A percentile compares a stretch with the other conserved stretches of the same genome.
Conservation (phyloP, 92 coral and sea anemone species). For the Heliopora coerulea region DNA sequence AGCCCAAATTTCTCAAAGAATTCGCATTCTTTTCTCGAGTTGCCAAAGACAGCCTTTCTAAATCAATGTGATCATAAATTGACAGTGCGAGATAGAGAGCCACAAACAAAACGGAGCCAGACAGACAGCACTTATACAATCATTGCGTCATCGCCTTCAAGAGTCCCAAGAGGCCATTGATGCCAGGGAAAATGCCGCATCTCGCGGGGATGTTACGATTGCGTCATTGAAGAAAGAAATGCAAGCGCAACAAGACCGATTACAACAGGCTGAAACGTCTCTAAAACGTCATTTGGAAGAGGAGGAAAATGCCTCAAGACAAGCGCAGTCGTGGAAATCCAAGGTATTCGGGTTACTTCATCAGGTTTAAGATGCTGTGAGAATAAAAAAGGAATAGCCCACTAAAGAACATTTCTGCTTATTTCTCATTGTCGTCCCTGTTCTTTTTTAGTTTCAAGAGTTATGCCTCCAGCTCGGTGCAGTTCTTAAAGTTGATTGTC, state of each 20-base stretch:
- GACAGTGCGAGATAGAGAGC: slow-evolving; percentile 96
- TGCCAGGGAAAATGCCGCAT: slow-evolving; percentile 78
- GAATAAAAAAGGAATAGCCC: no score
- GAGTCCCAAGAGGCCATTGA: slow-evolving; percentile 90
- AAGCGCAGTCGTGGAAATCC: slow-evolving; percentile 80
- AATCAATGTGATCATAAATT: neutral
- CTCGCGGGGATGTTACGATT: slow-evolving; percentile 89
- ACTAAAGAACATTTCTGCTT: no score
- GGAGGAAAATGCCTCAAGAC: slow-evolving; percentile 79
- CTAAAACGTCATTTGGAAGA: slow-evolving; percentile 81
- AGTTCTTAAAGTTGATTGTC: slow-evolving; percentile 63
- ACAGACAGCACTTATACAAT: slow-evolving; percentile 80
- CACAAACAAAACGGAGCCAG: slow-evolving; percentile 93
- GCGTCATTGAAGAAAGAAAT: slow-evolving; percentile 79
- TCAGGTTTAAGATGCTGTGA: no score
- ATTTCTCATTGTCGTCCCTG: no score
- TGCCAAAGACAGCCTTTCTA: neutral
- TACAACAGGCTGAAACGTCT: slow-evolving; percentile 86
- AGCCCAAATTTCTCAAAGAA: no score
- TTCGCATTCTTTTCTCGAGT: no score
- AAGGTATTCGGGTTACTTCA: slow-evolving; percentile 56
- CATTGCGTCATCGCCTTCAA: slow-evolving; percentile 87
- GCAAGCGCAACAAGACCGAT: slow-evolving; percentile 80
- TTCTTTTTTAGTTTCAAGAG: slow-evolving; percentile 68
- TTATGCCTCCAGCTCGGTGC: slow-evolving; percentile 62